Base-by-base conservation (phyloP, 2,888 invertebrate genomes). In the Eupithecia vulgata region DNA sequence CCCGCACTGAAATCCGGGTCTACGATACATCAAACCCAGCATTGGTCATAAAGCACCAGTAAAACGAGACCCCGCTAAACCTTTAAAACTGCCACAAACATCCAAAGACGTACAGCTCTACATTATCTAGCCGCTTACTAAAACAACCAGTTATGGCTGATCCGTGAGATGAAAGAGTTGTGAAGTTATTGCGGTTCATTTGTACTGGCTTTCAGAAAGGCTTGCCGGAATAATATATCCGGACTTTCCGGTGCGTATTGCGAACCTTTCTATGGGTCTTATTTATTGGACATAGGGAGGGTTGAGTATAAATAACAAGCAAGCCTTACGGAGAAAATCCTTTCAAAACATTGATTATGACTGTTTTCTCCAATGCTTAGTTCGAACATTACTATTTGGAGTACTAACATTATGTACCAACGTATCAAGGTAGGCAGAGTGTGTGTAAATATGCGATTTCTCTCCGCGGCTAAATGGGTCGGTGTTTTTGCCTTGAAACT, bases 211-310 rank as follows among this genome's bases (percentile, higher is more conserved):
- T 52, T 42, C 52, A 69, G 68, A 69, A 68, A 68, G 76, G 71
- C 66, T 66, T 67, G 70, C 66, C 69, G 73, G 74, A 88, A 87
- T 90, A 88, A 88, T 92, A 90, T 91, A 91, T 89, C 85, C 88
- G 87, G 87, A 91, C 89, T 92, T 90, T 91, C 90, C 86, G 86
- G 83, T 85, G 84, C 88, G 85, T 90, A 90, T 84, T 88, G 87
- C 83, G 89, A 88, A 90, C 88, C 86, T 83, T 86, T 87, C 85
- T 90, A 87, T 81, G 80, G 83, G 84, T 80, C 84, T 89, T 91
- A 90, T 92, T 91, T 92, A 92, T 91, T 82, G 84, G 76, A 80
- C 80, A 74, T 70, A 68, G 71, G 71, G 71, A 74, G 71, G 73
- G 64, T 68, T 72, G 65, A 70, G 69, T 71, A 73, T 73, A 77